Evolutionary conservation across 2,888 invertebrate species (phyloP).

Genomic region (Cephonodes hylas): DNA sequence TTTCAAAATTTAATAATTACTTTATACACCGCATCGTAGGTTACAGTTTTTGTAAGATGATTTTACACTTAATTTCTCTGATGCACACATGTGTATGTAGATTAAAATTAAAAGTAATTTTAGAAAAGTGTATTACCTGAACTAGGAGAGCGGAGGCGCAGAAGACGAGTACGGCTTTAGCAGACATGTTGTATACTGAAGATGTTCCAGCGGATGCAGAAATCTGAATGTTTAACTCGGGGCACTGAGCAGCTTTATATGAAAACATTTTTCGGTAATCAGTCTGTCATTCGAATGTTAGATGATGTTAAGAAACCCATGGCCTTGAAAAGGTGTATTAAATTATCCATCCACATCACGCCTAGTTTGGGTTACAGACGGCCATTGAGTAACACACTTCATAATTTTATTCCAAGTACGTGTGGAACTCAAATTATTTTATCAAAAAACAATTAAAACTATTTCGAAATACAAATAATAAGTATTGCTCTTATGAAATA

Average conservation of each 20-base stretch:
- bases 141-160: constrained; percentile 24
- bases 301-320: background rate
- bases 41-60: no score
- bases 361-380: no score
- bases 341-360: background rate
- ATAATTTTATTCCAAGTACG: background rate
- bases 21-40: no score
- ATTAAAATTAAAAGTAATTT: background rate
- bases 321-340: background rate
- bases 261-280: background rate
- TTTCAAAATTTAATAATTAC: background rate
- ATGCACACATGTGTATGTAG: background rate
- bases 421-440: background rate
- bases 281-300: background rate
- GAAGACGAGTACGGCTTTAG: constrained; percentile 12
- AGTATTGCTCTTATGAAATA: background rate
- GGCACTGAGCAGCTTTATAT: background rate
- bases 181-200: constrained; percentile 5
- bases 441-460: background rate
- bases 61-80: no score
- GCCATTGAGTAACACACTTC: background rate
- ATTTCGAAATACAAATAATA: background rate
- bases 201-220: background rate
- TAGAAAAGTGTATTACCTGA: constrained; percentile 21
- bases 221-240: background rate